Conservation (phyloP, 2,113 vertebrate species). For the Albula goreensis region DNA sequence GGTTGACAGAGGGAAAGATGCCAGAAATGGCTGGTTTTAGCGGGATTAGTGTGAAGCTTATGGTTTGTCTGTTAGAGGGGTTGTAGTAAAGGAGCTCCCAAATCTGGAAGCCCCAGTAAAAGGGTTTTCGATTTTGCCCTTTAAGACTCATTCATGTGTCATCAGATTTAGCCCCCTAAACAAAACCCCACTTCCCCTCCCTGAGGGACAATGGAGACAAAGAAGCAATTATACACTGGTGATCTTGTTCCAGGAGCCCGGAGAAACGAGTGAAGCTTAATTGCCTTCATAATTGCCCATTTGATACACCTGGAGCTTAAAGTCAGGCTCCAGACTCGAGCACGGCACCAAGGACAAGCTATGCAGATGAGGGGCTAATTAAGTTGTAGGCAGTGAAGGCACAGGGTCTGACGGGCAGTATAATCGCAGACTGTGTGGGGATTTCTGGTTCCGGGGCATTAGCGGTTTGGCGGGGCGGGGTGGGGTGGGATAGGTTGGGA, state of each 20-base stretch:
- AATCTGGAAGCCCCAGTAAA: background rate
- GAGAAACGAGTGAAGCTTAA: conserved; percentile 54
- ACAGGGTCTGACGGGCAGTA: conserved; percentile 6
- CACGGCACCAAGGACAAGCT: conserved; percentile 5
- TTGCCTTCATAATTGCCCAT: conserved; percentile 50
- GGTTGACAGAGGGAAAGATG: background rate
- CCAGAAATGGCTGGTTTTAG: background rate
- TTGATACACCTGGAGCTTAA: conserved; percentile 52
- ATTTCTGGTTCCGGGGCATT: conserved; percentile 33
- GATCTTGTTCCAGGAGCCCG: conserved; percentile 62
- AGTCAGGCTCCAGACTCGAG: conserved; percentile 13
- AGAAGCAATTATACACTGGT: conserved; percentile 67
- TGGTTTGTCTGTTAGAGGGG: too few relatives aligned
- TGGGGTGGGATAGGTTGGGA: too few relatives aligned
- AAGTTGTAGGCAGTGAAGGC: background rate
- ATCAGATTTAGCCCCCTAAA: background rate
- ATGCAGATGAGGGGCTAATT: conserved; percentile 4
- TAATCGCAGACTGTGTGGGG: conserved; percentile 33
- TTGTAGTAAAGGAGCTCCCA: background rate
- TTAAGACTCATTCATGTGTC: conserved; percentile 25
- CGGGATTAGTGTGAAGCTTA: background rate
- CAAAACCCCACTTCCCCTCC: background rate
- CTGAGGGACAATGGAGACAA: conserved; percentile 50
- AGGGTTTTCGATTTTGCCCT: conserved; percentile 27
- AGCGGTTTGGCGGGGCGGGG: conserved; percentile 12